A percentile compares a stretch with the other conserved stretches of the same genome.
Conservation (phyloP, 1,140 invertebrate genomes). For the Dryas iulia region DNA sequence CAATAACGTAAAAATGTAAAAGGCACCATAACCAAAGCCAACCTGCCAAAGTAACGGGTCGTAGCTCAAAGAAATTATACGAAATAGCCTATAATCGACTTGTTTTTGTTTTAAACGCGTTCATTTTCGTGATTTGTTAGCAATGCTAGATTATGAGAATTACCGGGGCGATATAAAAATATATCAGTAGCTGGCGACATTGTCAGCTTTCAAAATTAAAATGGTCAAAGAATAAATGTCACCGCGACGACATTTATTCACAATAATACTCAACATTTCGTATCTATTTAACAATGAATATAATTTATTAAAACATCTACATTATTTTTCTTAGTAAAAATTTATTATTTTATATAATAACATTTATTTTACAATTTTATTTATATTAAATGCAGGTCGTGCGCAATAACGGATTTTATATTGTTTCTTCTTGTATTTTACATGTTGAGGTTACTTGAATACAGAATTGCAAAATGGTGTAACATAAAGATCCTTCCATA, state of each 20-base stretch:
- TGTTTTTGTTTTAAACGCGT: constrained; percentile 70
- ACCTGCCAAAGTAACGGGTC: constrained; percentile 53
- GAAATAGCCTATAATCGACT: constrained; percentile 72
- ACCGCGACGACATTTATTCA: constrained; percentile 42
- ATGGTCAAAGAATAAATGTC: constrained; percentile 41
- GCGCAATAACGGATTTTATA: neutral
- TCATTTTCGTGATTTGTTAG: constrained; percentile 71
- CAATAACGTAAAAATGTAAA: constrained; percentile 59
- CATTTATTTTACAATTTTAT: neutral
- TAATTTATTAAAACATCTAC: constrained; percentile 10
- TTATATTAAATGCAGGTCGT: neutral
- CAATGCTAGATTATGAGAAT: constrained; percentile 68
- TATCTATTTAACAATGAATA: constrained; percentile 44
- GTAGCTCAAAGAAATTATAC: constrained; percentile 72
- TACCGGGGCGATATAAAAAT: constrained; percentile 59
- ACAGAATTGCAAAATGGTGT: too few species aligned
- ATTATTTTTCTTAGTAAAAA: neutral
- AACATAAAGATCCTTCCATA: too few species aligned
- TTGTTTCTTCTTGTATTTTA: neutral
- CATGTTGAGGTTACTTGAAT: too few species aligned
- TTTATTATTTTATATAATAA: neutral
- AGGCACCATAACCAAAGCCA: constrained; percentile 66
- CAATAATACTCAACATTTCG: constrained; percentile 43
- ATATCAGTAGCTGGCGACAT: constrained; percentile 46
- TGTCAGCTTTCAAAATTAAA: constrained; percentile 53